These are phyloP conservation scores for Enteromius treurensis DNA, from an alignment of 2,797 vertebrate species.

Conservation along the genomic window DNA sequence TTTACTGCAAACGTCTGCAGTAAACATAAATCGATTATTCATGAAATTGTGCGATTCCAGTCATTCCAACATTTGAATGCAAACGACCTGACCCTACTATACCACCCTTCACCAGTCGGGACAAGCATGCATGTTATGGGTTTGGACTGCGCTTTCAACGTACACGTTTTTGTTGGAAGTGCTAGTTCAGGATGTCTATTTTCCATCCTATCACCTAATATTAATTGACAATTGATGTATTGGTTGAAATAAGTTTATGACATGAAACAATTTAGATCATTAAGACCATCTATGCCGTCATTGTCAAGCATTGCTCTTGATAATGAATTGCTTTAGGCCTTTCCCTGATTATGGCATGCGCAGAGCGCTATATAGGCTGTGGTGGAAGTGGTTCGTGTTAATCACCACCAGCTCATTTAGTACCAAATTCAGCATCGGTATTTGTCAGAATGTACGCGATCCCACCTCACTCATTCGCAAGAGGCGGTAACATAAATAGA, in stretches of 20 bases:
- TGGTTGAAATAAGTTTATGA: neutral
- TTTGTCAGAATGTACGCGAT: neutral
- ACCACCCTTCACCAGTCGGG: neutral
- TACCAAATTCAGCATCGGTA: conserved; percentile 3
- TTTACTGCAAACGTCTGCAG: conserved; percentile 4
- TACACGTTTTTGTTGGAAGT: neutral
- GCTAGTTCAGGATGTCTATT: neutral
- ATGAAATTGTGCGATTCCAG: conserved; percentile 17
- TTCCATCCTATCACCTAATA: neutral
- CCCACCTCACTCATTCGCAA: neutral
- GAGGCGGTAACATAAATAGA: neutral
- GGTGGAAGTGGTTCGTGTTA: conserved; percentile 13
- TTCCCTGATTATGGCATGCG: neutral
- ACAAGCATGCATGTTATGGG: neutral
- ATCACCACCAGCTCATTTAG: conserved; percentile 7
- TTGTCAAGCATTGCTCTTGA: neutral
- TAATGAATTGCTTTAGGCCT: neutral
- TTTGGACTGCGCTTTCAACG: neutral
- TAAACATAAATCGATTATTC: conserved; percentile 32
- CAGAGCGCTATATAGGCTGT: too few species aligned
- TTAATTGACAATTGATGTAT: neutral
- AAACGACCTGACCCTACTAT: neutral
- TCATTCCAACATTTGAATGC: conserved; percentile 31
- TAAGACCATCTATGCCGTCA: neutral
- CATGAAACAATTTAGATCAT: neutral